Conservation (phyloP, 2,797 vertebrate species). For the Myripristis jacobus region DNA sequence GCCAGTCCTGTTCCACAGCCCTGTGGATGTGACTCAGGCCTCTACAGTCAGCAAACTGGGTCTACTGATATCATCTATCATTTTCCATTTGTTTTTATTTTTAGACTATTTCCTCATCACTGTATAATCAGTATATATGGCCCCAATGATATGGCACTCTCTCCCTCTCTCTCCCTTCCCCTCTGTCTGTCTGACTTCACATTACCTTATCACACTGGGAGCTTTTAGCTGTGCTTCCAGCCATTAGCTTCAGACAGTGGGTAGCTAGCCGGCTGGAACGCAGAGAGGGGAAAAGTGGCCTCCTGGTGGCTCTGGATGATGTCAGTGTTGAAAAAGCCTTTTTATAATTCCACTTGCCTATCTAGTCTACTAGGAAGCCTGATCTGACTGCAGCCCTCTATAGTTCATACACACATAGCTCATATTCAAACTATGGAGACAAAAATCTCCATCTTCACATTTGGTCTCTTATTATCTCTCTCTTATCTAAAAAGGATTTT, state of each 20-base stretch:
- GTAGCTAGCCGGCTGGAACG: slow-evolving; percentile 58
- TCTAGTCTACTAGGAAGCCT: slow-evolving; percentile 35
- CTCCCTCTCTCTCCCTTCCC: slow-evolving; percentile 6
- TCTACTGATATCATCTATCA: slow-evolving; percentile 74
- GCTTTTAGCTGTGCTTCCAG: slow-evolving; percentile 81
- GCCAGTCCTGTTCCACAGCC: slow-evolving; percentile 58
- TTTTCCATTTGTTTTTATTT: slow-evolving; percentile 81
- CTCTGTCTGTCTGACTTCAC: slow-evolving; percentile 56
- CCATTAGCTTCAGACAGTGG: slow-evolving; percentile 76
- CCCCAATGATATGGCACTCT: slow-evolving; percentile 58
- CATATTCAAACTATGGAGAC: slow-evolving; percentile 3
- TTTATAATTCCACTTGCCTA: slow-evolving; percentile 65
- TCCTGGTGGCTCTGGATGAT: slow-evolving; percentile 77
- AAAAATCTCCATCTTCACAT: no score
- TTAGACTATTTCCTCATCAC: slow-evolving; percentile 82
- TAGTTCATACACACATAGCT: slow-evolving; percentile 28
- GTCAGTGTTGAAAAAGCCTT: slow-evolving; percentile 67
- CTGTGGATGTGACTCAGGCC: slow-evolving; percentile 67
- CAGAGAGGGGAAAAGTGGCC: slow-evolving; percentile 56
- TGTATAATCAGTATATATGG: slow-evolving; percentile 78
- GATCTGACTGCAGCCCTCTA: no score
- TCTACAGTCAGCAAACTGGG: slow-evolving; percentile 70
- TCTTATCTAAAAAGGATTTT: no score
- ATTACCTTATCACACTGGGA: slow-evolving; percentile 82
- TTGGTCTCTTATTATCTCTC: no score